phyloP scores from a whole-genome alignment of 2,113 vertebrate genomes.

The Conger conger region DNA sequence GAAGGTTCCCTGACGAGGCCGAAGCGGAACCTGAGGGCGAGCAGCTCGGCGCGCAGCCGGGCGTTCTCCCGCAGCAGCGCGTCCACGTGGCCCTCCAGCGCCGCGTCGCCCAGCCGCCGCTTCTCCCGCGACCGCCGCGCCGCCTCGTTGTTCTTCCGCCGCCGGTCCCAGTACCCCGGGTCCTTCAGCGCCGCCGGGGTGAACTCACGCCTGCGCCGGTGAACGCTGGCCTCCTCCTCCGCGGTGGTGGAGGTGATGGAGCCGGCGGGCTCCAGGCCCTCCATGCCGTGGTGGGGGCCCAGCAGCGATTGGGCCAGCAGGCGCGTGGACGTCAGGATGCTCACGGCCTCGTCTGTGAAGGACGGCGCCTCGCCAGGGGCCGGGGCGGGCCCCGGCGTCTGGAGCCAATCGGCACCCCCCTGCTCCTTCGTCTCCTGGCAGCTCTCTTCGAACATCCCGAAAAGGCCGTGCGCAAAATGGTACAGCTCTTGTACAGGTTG shows the following conservation, averaged over 20 bases:
- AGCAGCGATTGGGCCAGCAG: conserved; percentile 70
- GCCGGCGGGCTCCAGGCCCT: conserved; percentile 48
- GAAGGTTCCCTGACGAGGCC: conserved; percentile 74
- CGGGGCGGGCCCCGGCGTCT: conserved; percentile 42
- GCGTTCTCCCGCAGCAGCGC: conserved; percentile 79
- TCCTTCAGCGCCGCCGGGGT: conserved; percentile 76
- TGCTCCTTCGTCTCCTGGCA: conserved; percentile 54
- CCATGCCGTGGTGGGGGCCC: conserved; percentile 51
- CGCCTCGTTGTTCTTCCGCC: conserved; percentile 80
- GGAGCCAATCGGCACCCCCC: conserved; percentile 42
- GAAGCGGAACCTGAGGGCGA: conserved; percentile 79
- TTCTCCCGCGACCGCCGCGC: conserved; percentile 79
- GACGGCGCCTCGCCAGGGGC: conserved; percentile 47
- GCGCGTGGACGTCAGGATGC: conserved; percentile 68
- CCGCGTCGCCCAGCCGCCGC: conserved; percentile 74
- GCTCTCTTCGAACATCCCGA: conserved; percentile 65
- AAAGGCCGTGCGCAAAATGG: not conserved
- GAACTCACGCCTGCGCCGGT: conserved; percentile 73
- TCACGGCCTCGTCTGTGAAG: conserved; percentile 67
- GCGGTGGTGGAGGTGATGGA: conserved; percentile 8
- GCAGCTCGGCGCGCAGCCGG: conserved; percentile 72
- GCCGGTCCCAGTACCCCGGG: conserved; percentile 80
- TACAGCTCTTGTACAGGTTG: not conserved
- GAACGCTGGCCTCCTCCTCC: not conserved
- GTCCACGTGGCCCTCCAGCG: conserved; percentile 74